A percentile compares a stretch with the other conserved stretches of the same genome.
phyloP scores from a whole-genome alignment of 2,113 vertebrate species.

The Strix uralensis region DNA sequence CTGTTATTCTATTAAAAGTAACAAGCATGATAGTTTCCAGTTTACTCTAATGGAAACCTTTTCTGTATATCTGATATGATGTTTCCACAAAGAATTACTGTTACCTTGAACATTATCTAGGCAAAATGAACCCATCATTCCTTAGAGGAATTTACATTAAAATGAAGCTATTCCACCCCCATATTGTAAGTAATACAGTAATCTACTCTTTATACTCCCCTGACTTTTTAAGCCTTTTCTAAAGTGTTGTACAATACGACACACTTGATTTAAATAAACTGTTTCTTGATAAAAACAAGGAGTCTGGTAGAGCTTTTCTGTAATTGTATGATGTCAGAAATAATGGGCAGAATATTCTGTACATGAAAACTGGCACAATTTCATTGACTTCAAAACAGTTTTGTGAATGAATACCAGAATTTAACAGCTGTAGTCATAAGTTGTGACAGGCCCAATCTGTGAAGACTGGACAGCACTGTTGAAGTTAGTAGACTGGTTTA shows the following conservation, averaged over 20 bases:
- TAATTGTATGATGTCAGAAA: not conserved
- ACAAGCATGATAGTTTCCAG: not conserved
- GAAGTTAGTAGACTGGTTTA: not conserved
- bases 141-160: slow-evolving; percentile 32
- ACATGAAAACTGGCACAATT: not conserved
- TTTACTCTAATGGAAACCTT: not conserved
- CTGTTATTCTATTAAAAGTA: not conserved
- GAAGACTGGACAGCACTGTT: not conserved
- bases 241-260: slow-evolving; percentile 51
- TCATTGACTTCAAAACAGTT: not conserved
- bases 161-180: slow-evolving; percentile 50
- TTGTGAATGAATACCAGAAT: not conserved
- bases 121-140: slow-evolving; percentile 40
- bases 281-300: slow-evolving; percentile 46
- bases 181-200: slow-evolving; percentile 52
- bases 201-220: slow-evolving; percentile 52
- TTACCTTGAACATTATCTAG: not conserved
- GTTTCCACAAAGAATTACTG: slow-evolving; percentile 20
- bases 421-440: not conserved
- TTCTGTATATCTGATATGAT: not conserved
- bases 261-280: slow-evolving; percentile 56
- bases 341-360: not conserved
- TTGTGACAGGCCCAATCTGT: not conserved
- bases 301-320: not conserved
- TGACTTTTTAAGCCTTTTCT: slow-evolving; percentile 51